Base-by-base conservation (phyloP, 2,888 invertebrate genomes). In the Aproaerema taeniolella region DNA sequence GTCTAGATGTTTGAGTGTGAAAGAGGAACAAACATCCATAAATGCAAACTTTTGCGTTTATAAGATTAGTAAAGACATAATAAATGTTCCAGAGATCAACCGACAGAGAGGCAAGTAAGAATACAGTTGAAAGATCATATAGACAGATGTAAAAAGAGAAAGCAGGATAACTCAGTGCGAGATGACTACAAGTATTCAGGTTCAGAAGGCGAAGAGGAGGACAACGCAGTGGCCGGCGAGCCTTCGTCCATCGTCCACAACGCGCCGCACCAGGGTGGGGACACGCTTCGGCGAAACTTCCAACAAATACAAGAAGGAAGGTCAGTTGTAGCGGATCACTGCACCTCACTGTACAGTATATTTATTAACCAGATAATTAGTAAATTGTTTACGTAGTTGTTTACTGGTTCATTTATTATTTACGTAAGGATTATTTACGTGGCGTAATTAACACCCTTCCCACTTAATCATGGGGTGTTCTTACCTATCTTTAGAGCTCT, bases 121-220 rank as follows among this genome's bases (percentile, higher is more conserved):
- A 98, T 98, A 83, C 98, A 99, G 79, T 91, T 99, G 52, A 99
- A 99, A 85, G 99, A 99, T 87, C 99, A 99, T 85, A 98, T 99
- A 79, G 99, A 99, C 86, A 89, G 88, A 45, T 96, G 96, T 87
- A 97, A 97, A 88, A 97, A 97, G 78, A 92, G 97, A 73, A 96
- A 95, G 88, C 95, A 93, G 67, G 95, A 96, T 73, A 95, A 95
- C 70, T 87, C 81, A 0, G 92, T 92, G 51, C 89, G 92, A 13
- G 92, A 92, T 63, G 92, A 92, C 65, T 92, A 92, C 75, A 91
- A 88, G 70, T 98, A 97, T 79, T 98, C 98, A 25, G 98, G 98
- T 20, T 97, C 97, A 42, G 99, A 99, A 69, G 97, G 98, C 52
- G 99, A 99, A 67, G 99, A 99, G 58, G 97, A 97, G 58, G 97